Conservation (phyloP, 2,888 invertebrate genomes). For the Athalia rosae region DNA sequence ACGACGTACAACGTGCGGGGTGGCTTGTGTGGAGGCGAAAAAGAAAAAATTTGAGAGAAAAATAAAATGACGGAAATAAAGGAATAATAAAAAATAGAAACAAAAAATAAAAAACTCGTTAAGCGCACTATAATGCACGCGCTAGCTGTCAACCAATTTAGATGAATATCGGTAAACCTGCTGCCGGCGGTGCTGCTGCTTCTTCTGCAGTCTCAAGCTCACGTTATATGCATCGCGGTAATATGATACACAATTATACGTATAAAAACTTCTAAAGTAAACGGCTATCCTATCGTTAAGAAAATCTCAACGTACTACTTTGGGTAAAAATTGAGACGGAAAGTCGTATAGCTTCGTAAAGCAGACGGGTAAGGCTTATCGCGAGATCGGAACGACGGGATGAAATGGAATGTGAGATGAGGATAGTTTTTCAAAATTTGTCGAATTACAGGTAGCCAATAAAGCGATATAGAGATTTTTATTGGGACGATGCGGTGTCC, state of each 20-base stretch:
- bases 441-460: conserved; percentile 15
- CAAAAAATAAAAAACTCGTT: background rate
- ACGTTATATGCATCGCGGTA: too few relatives aligned
- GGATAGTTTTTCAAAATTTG: background rate
- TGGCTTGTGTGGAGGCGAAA: too few relatives aligned
- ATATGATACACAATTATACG: too few relatives aligned
- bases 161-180: conserved; percentile 29
- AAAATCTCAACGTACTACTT: conserved; percentile 27
- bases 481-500: conserved; percentile 24
- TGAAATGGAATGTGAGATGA: background rate
- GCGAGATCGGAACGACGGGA: background rate
- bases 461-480: conserved; percentile 18
- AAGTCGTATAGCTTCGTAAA: background rate
- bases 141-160: conserved; percentile 34
- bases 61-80: background rate
- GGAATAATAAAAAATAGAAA: background rate
- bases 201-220: background rate
- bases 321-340: conserved; percentile 33
- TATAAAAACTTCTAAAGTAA: background rate
- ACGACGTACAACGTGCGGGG: too few relatives aligned
- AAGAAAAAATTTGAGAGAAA: too few relatives aligned
- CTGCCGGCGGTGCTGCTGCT: conserved; percentile 13
- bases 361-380: background rate
- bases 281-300: conserved; percentile 13
- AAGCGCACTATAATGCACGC: background rate